Evolutionary conservation across 2,888 invertebrate genomes (phyloP).

Genomic region (Nomada ferruginata): DNA sequence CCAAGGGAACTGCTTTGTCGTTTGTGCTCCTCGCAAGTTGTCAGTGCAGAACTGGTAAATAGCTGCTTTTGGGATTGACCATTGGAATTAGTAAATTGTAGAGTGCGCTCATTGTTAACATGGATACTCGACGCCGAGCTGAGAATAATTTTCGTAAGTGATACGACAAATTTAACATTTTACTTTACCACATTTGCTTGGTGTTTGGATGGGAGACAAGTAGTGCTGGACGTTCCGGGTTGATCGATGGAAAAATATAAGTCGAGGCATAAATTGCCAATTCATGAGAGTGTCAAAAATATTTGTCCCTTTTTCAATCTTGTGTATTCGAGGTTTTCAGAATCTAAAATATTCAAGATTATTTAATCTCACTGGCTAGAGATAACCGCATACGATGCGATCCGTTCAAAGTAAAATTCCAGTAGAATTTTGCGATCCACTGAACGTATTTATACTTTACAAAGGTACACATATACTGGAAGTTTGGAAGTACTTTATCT

Average conservation of each 20-base stretch:
- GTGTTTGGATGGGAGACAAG: neutral
- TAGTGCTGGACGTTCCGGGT: neutral
- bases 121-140: constrained; percentile 56
- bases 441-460: neutral
- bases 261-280: neutral
- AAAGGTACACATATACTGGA: neutral
- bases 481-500: neutral
- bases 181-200: neutral
- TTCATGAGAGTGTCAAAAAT: neutral
- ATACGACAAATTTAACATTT: neutral
- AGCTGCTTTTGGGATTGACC: neutral
- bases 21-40: neutral
- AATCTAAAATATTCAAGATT: neutral
- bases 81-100: constrained; percentile 7
- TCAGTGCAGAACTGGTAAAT: neutral
- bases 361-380: too few species aligned
- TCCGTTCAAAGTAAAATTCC: neutral
- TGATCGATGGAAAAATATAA: neutral
- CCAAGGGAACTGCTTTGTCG: too few species aligned
- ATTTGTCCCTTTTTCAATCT: neutral
- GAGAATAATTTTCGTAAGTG: constrained; percentile 57
- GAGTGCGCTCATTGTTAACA: constrained; percentile 15
- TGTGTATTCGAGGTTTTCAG: neutral
- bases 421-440: neutral
- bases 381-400: too few species aligned